Evolutionary conservation across 1,140 invertebrate genomes (phyloP).

Genomic region (Magallana angulata): DNA sequence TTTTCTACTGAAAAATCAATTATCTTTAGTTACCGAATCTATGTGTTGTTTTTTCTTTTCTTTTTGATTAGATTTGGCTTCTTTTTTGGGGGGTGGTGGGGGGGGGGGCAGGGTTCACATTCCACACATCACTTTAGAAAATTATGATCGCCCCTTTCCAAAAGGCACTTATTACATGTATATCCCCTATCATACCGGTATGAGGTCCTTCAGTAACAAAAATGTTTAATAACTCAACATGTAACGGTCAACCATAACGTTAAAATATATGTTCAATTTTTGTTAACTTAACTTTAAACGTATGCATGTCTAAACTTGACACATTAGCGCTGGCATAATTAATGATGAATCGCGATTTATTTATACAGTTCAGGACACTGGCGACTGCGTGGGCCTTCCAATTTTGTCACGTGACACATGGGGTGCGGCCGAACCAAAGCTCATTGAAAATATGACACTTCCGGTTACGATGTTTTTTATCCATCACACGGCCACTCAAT

Average conservation of each 20-base stretch:
- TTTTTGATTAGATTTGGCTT: too few species aligned
- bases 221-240: background rate
- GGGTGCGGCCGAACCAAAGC: conserved; percentile 45
- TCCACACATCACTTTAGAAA: too few species aligned
- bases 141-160: too few species aligned
- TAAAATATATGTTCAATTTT: background rate
- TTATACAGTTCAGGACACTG: conserved; percentile 29
- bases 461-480: conserved; percentile 52
- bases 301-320: background rate
- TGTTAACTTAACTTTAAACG: background rate
- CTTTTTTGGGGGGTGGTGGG: too few species aligned
- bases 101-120: too few species aligned
- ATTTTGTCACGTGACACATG: conserved; percentile 47
- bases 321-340: background rate
- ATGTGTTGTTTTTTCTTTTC: too few species aligned
- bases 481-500: conserved; percentile 44
- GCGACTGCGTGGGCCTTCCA: conserved; percentile 26
- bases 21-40: too few species aligned
- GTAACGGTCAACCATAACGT: background rate
- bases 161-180: too few species aligned
- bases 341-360: background rate
- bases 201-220: background rate
- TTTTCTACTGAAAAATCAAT: too few species aligned
- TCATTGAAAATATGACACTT: background rate
- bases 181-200: background rate